Percentiles rank a stretch among this genome's conserved stretches.
These are phyloP conservation scores for Mesochorus sp. DNA, from an alignment of 2,888 invertebrate species.

Conservation along the genomic window DNA sequence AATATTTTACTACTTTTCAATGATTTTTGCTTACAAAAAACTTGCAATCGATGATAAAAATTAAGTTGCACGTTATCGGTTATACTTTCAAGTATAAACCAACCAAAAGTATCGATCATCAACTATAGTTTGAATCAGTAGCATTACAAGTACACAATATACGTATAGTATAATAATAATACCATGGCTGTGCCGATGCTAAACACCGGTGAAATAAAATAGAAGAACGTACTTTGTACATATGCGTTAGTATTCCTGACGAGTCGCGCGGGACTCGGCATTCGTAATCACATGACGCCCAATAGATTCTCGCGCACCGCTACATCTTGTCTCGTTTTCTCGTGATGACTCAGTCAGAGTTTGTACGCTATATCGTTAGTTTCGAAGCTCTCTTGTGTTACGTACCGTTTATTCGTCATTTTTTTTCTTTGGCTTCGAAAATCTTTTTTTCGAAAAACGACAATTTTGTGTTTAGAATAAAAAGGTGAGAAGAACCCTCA, in stretches of 20 bases:
- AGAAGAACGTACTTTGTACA: too few species aligned
- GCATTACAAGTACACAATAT: background rate
- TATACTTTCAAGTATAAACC: too few species aligned
- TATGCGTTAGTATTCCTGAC: constrained; percentile 22
- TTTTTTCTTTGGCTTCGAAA: background rate
- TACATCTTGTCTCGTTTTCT: constrained; percentile 67
- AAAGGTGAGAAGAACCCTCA: background rate
- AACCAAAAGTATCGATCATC: background rate
- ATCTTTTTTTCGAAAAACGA: constrained; percentile 37
- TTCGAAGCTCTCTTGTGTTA: constrained; percentile 47
- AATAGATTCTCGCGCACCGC: constrained; percentile 42
- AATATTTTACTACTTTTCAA: too few species aligned
- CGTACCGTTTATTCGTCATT: constrained; percentile 42
- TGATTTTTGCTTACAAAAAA: too few species aligned
- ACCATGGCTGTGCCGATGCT: too few species aligned
- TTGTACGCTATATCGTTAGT: constrained; percentile 40
- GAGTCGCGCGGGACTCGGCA: constrained; percentile 62
- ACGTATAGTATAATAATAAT: background rate
- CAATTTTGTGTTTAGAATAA: constrained; percentile 46
- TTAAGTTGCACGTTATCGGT: too few species aligned
- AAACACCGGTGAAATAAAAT: too few species aligned
- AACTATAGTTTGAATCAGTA: constrained; percentile 9
- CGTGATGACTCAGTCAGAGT: constrained; percentile 69
- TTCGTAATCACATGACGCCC: constrained; percentile 71
- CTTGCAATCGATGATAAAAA: too few species aligned